These are phyloP conservation scores for Oscheius sp. DNA, from an alignment of 2,888 invertebrate species.

Conservation along the genomic window DNA sequence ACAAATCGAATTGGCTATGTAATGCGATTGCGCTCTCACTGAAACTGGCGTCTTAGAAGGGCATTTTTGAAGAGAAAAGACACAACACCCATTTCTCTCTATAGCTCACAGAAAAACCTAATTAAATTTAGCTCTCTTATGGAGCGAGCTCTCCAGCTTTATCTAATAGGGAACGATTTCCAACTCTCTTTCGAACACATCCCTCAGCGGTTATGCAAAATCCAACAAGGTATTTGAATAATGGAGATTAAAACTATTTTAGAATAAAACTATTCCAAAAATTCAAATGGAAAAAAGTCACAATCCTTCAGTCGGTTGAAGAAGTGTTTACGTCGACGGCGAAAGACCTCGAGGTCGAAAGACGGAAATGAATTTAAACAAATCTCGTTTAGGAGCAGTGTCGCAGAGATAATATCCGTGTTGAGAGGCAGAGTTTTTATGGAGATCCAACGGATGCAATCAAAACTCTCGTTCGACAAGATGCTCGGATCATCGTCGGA, in stretches of 20 bases:
- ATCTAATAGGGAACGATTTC: conserved; percentile 94
- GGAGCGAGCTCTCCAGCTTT: conserved; percentile 98
- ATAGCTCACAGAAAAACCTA: background rate
- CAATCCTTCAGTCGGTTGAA: conserved; percentile 96
- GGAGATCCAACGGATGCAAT: conserved; percentile 94
- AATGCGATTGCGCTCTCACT: conserved; percentile 25
- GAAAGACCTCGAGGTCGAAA: conserved; percentile 87
- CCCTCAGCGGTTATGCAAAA: conserved; percentile 96
- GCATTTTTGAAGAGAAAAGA: conserved; percentile 24
- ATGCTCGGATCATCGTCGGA: conserved; percentile 96
- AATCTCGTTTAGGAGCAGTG: conserved; percentile 78
- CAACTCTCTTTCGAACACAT: conserved; percentile 96
- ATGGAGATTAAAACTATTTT: background rate
- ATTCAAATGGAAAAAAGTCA: conserved; percentile 95
- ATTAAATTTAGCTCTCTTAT: conserved; percentile 84
- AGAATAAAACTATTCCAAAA: conserved; percentile 93
- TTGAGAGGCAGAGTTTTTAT: conserved; percentile 93
- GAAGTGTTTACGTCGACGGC: conserved; percentile 85
- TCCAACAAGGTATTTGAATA: conserved; percentile 57
- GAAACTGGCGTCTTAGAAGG: conserved; percentile 23
- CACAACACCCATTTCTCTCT: conserved; percentile 9
- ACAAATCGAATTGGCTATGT: conserved; percentile 25
- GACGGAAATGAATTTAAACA: too few species aligned
- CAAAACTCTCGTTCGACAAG: conserved; percentile 87
- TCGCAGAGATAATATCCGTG: conserved; percentile 89